Conservation (phyloP, 2,888 invertebrate genomes). For the Congeria kusceri region DNA sequence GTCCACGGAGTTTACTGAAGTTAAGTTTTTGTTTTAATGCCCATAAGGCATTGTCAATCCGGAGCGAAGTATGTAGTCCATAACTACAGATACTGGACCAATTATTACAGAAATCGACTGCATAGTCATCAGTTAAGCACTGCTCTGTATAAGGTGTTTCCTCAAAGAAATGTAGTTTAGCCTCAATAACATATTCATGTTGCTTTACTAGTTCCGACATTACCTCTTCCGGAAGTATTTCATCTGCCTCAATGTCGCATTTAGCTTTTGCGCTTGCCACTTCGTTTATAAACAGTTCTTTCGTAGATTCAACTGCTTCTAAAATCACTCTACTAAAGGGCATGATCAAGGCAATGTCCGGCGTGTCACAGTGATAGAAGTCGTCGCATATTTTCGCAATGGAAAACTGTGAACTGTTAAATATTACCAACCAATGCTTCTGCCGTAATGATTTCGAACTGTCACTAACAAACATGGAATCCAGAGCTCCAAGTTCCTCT, state of each 20-base stretch:
- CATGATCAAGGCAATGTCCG: slow-evolving; percentile 30
- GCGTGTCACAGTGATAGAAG: slow-evolving; percentile 41
- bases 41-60: slow-evolving; percentile 1
- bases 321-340: slow-evolving; percentile 46
- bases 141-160: background rate
- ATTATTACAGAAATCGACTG: slow-evolving; percentile 46
- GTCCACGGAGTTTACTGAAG: background rate
- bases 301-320: slow-evolving; percentile 32
- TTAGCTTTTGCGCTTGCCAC: slow-evolving; percentile 22
- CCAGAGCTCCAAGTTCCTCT: slow-evolving; percentile 34
- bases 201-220: slow-evolving; percentile 23
- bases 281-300: slow-evolving; percentile 50
- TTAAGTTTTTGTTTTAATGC: slow-evolving; percentile 19
- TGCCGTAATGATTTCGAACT: background rate
- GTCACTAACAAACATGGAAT: slow-evolving; percentile 37
- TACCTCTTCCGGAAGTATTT: slow-evolving; percentile 39
- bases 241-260: slow-evolving; percentile 43
- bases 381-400: slow-evolving; percentile 52
- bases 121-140: slow-evolving; percentile 40
- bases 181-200: slow-evolving; percentile 34
- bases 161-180: slow-evolving; percentile 9
- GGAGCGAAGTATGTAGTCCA: background rate
- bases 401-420: slow-evolving; percentile 15
- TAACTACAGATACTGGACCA: background rate
- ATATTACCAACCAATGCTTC: slow-evolving; percentile 11